Base-by-base conservation (phyloP, 2,888 invertebrate genomes). In the Gastrophysa polygoni region DNA sequence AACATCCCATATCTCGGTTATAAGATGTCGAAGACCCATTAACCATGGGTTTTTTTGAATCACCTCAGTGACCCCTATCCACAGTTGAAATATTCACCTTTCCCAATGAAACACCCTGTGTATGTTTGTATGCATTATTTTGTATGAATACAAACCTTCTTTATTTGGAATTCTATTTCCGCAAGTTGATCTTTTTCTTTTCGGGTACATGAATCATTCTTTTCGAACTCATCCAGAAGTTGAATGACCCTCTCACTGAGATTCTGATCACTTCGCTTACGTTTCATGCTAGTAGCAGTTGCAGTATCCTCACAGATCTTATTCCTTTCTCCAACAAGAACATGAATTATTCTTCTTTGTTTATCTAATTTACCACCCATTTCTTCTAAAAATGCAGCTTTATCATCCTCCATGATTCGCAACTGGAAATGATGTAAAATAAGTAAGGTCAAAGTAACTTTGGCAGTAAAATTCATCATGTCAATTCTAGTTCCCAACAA, bases 321-420 rank as follows among this genome's bases (percentile, higher is more conserved):
- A 8, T 86, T 85, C 64, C 88, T 84, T 69, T 91, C 91, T 17
- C 82, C 80, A 68, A 85, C 85, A 32, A 91, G 81, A 7, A 84
- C 85, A 18, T 81, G 81, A 65, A 91, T 86, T 68, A 89, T 85
- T 73, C 85, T 86, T 71, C 85, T 83, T 77, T 90, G 89, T 77
- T 87, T 87, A 55, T 86, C 83, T 20, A 89, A 81, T 64, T 89
- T 86, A 5, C 88, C 86, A 71, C 87, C 87, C 20, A 88, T 88
- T 74, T 91, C 90, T 74, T 88, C 89, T 57, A 86, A 85, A 74
- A 91, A 92, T 0, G 88, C 85, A 10, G 86, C 83, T 1, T 91
- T 84, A 78, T 93, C 92, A 63, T 90, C 88, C 78, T 94, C 92
- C 91, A 93, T 92, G 70, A 92, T 90, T 16, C 92, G 85, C 77